A percentile compares a stretch with the other conserved stretches of the same genome.
These are phyloP conservation scores for Pollenia griseotomentosa DNA, from an alignment of 2,888 invertebrate genomes.

Conservation along the genomic window DNA sequence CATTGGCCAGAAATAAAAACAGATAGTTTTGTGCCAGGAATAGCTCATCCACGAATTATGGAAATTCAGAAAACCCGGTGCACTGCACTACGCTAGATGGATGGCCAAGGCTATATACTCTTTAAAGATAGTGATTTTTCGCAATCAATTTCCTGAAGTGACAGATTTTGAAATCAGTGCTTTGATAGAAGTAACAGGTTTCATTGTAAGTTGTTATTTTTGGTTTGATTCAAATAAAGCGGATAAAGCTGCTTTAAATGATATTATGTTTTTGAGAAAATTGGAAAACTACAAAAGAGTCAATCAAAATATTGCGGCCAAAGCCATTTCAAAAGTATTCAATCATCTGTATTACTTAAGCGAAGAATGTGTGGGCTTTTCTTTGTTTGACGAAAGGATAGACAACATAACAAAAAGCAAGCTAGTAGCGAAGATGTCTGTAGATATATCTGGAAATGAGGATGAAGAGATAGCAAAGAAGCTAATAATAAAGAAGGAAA, in stretches of 20 bases:
- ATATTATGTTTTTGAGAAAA: slow-evolving; percentile 23
- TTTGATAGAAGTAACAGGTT: not conserved
- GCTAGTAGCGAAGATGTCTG: not conserved
- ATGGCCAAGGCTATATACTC: not conserved
- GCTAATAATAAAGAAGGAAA: not conserved
- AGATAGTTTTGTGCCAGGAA: too few species aligned
- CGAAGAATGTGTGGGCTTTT: slow-evolving; percentile 6
- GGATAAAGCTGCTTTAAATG: slow-evolving; percentile 28
- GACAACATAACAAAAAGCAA: not conserved
- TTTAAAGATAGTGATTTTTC: not conserved
- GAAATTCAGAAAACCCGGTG: not conserved
- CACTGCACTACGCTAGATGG: not conserved
- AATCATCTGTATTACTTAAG: not conserved
- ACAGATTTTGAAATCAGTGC: slow-evolving; percentile 3
- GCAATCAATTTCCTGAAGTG: not conserved
- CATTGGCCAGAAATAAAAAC: too few species aligned
- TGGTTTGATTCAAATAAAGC: slow-evolving; percentile 28
- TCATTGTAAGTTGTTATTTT: not conserved
- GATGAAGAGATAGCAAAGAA: not conserved
- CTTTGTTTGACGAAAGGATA: slow-evolving; percentile 3
- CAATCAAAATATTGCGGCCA: too few species aligned
- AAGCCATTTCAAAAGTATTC: too few species aligned
- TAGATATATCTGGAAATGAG: not conserved
- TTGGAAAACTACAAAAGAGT: slow-evolving; percentile 5
- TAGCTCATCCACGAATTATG: too few species aligned